Evolutionary conservation across 2,888 invertebrate species (phyloP), one percentile per base, ranked within the genome.

Genomic region (Apocheima hispidaria): DNA sequence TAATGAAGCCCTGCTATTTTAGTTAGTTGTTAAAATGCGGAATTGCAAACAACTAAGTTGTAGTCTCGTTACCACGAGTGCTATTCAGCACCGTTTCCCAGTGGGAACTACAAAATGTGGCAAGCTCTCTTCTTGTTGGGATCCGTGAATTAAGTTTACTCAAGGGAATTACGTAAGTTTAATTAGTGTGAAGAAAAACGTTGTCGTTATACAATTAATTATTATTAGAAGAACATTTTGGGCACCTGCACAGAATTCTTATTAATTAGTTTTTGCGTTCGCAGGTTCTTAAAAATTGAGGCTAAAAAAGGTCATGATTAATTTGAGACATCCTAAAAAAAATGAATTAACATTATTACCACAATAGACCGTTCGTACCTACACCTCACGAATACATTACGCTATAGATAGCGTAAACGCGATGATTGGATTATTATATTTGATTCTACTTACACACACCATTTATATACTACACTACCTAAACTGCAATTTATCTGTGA

Each of bases 1-100:
- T 85, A 85, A 87, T 86, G 80, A 83, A 54, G 56, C 66, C 66
- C 40, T 83, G 66, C 79, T 84, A 84, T 88, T 86, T 83, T 73
- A 71, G 48, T 58, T 70, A 70, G 73, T 77, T 69, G 79, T 79
- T 81, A 83, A 86, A 85, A 78, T 86, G 75, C 68, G 62, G 52
- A 49, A 65, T 65, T 70, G 71, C 72, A 65, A 63, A 49, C 57
- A 41, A 48, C 40, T 33, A 33, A 49, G 18, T 40, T 64, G 65
- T 72, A 80, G 76, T 78, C 68, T 48, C 63, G 70, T 67, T 75
- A 72, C 62, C 41, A 53, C 36, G 66, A 72, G 77, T 70, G 70
- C 56, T 62, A 71, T 62, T 21, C 65, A 73, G 73, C 68, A 70
- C 4, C 33, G 43, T 28, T 28, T 48, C 35, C 4, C 16, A 0